Base-by-base conservation (phyloP, 2,797 vertebrate species). In the Spinibarbus caldwelli region DNA sequence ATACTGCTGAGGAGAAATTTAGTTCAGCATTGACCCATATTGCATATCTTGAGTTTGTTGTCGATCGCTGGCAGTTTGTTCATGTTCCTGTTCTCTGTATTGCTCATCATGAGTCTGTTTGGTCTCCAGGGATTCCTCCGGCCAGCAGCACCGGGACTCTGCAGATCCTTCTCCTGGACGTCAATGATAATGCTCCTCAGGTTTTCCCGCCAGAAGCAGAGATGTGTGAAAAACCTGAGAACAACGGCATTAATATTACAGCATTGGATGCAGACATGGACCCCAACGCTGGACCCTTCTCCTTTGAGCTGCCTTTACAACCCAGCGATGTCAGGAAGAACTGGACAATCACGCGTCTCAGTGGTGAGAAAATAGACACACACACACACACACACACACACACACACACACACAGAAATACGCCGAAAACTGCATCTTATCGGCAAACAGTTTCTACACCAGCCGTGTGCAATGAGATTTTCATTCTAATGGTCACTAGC, bases 121-220 rank as follows among this genome's bases (percentile, higher is more conserved):
- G 21, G 6, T 31, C 10, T 85, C 54, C 87, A 99, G 98, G 97
- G 87, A 90, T 95, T 62, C 97, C 96, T 54, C 94, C 96, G 0
- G 98, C 98, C 90, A 99, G 96, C n/a, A 97, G 98, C 57, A 99
- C 98, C 0, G 98, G 98, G 26, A 99, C 98, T 0, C 94, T 99
- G 86, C 97, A 99, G 90, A 97, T 99, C 90, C 93, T 93, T 90
- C 94, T 99, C 89, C 93, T 96, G 91, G 98, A 99, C 92, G 96
- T 99, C 91, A 99, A 99, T 47, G 98, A 99, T 94, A 99, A 99
- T 47, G 97, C 98, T 7, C 98, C 98, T 1, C 96, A 94, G 90
- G 97, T 99, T 78, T 96, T 95, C 90, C 98, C 98, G 1, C 96
- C 96, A 89, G 97, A 98, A 93, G 95, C 95, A 1, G 97, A 97